Conservation (phyloP, 2,797 vertebrate genomes). For the Spinus pinus region DNA sequence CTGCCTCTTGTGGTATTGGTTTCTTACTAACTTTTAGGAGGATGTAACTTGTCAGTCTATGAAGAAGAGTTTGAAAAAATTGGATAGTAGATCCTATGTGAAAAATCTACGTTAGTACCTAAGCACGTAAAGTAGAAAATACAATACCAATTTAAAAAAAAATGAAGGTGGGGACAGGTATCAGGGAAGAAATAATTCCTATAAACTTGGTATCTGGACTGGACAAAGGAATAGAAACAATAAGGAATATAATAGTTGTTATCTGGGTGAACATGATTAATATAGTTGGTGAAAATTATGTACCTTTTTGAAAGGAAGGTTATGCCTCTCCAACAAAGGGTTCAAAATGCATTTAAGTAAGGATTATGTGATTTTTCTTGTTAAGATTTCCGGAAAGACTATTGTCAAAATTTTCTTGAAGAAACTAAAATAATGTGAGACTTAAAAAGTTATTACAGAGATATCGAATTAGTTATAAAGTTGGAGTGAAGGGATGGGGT, state of each 20-base stretch:
- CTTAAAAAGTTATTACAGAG: neutral
- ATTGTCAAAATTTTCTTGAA: neutral
- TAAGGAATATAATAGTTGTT: neutral
- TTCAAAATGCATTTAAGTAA: neutral
- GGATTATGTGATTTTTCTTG: rapidly evolving
- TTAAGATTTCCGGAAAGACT: neutral
- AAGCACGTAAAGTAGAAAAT: neutral
- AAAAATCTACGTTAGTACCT: neutral
- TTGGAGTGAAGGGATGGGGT: neutral
- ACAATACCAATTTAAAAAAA: neutral
- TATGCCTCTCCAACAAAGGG: neutral
- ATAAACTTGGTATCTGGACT: neutral
- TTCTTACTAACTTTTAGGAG: neutral
- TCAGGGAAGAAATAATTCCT: neutral
- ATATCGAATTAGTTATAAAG: neutral
- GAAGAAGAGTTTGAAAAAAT: neutral
- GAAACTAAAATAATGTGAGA: neutral
- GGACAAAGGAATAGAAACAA: neutral
- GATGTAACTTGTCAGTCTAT: neutral
- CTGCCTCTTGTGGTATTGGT: neutral
- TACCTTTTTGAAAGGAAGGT: neutral
- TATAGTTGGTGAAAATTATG: neutral
- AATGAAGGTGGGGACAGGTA: neutral
- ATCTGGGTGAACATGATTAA: neutral
- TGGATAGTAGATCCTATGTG: neutral